phyloP scores from a whole-genome alignment of 37 sponge, comb jelly and placozoan species.

The Agelas oroides region DNA sequence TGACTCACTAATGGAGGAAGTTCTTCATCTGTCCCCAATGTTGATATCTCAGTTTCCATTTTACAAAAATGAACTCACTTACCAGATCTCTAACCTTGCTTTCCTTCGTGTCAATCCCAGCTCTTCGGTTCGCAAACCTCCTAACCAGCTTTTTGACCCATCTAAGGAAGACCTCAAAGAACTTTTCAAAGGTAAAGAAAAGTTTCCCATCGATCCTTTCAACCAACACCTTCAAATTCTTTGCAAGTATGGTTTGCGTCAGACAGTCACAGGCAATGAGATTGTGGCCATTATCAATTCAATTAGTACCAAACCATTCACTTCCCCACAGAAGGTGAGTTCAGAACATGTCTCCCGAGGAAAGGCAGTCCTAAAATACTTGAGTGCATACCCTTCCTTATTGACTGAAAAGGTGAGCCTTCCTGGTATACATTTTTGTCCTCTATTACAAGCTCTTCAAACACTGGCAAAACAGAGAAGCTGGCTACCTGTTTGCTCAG shows the following conservation, averaged over 20 bases:
- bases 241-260: conserved; percentile 20
- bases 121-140: too few species aligned
- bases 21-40: too few species aligned
- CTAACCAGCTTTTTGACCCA: conserved; percentile 17
- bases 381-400: not conserved
- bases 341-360: conserved; percentile 9
- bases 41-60: too few species aligned
- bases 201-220: conserved; percentile 53
- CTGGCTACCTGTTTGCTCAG: conserved; percentile 51
- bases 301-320: not conserved
- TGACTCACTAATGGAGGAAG: too few species aligned
- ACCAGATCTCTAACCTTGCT: too few species aligned
- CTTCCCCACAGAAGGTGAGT: conserved; percentile 18
- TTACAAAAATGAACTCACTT: not conserved
- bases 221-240: not conserved
- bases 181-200: conserved; percentile 46
- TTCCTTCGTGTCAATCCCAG: too few species aligned
- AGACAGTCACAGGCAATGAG: conserved; percentile 34
- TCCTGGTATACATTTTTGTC: not conserved
- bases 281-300: conserved; percentile 27
- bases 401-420: not conserved
- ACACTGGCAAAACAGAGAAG: not conserved
- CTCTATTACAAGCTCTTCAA: conserved; percentile 11
- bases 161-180: not conserved
- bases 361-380: conserved; percentile 40